Evolutionary conservation across 2,888 invertebrate species (phyloP).

Genomic region (Agrotis segetum): DNA sequence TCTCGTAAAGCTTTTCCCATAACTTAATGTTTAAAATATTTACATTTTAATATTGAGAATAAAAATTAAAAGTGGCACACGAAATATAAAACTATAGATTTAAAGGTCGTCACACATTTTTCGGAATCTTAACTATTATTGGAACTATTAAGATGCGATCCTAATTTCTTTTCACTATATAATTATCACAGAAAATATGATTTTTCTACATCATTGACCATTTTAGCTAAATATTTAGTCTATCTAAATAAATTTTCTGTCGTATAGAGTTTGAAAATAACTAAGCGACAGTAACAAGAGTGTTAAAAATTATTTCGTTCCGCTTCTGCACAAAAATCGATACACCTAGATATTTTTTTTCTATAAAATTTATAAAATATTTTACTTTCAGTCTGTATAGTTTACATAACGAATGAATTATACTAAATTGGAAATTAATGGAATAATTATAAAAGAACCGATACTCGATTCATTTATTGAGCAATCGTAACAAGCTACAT

Average conservation of each 20-base stretch:
- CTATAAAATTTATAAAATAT: slow-evolving; percentile 71
- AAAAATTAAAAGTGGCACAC: slow-evolving; percentile 63
- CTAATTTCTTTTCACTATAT: slow-evolving; percentile 71
- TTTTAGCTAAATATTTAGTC: slow-evolving; percentile 65
- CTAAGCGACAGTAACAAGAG: slow-evolving; percentile 44
- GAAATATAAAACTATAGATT: slow-evolving; percentile 51
- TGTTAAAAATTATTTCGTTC: slow-evolving; percentile 25
- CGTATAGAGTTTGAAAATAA: slow-evolving; percentile 37
- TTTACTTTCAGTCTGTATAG: slow-evolving; percentile 70
- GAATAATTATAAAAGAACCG: slow-evolving; percentile 66
- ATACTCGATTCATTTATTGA: slow-evolving; percentile 60
- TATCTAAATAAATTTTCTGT: slow-evolving; percentile 59
- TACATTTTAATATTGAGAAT: slow-evolving; percentile 53
- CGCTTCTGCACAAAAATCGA: slow-evolving; percentile 36
- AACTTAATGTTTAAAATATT: slow-evolving; percentile 55
- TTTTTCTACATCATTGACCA: slow-evolving; percentile 67
- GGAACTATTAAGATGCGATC: slow-evolving; percentile 68
- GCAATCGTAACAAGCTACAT: slow-evolving; percentile 56
- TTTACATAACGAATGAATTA: slow-evolving; percentile 58
- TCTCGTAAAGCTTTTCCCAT: slow-evolving; percentile 56
- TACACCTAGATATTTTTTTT: slow-evolving; percentile 41
- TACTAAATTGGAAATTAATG: slow-evolving; percentile 63
- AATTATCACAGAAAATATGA: slow-evolving; percentile 82
- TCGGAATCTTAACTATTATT: slow-evolving; percentile 58
- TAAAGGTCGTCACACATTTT: slow-evolving; percentile 52